Evolutionary conservation across 1,140 invertebrate species (phyloP).

Genomic region (Pteromalus puparum): DNA sequence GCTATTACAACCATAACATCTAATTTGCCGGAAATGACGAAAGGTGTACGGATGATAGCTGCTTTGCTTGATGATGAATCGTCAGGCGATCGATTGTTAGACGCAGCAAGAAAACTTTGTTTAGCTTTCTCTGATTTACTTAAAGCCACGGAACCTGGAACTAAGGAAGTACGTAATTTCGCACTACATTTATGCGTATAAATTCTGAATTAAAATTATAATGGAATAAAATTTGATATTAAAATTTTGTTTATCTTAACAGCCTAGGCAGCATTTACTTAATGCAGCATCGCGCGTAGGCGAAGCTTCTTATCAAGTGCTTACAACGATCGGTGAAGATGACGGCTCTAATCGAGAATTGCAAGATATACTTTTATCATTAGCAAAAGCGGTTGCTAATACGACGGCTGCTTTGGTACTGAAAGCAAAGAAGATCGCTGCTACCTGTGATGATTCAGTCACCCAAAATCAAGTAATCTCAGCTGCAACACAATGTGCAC

Average conservation of each 20-base stretch:
- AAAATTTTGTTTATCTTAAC: conserved; percentile 61
- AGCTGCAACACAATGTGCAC: conserved; percentile 96
- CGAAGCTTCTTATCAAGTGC: conserved; percentile 94
- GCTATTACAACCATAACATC: conserved; percentile 98
- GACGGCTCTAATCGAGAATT: conserved; percentile 86
- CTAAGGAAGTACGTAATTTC: conserved; percentile 82
- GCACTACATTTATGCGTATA: neutral
- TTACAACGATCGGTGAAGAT: conserved; percentile 96
- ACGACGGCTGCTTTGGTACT: conserved; percentile 96
- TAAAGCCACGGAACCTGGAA: conserved; percentile 94
- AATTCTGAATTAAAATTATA: neutral
- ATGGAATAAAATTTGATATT: neutral
- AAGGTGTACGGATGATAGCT: conserved; percentile 95
- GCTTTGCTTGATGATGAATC: conserved; percentile 91
- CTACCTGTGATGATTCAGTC: conserved; percentile 85
- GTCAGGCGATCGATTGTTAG: conserved; percentile 90
- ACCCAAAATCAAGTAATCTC: conserved; percentile 93
- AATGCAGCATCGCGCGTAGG: conserved; percentile 96
- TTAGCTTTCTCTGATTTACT: conserved; percentile 96
- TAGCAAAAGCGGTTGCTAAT: conserved; percentile 97
- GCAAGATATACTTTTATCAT: conserved; percentile 89
- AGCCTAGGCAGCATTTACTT: conserved; percentile 93
- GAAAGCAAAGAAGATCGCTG: conserved; percentile 95
- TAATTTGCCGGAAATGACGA: conserved; percentile 97
- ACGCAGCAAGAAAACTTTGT: conserved; percentile 94